Base-by-base conservation (phyloP, 2,113 vertebrate species). In the Heterotis niloticus region DNA sequence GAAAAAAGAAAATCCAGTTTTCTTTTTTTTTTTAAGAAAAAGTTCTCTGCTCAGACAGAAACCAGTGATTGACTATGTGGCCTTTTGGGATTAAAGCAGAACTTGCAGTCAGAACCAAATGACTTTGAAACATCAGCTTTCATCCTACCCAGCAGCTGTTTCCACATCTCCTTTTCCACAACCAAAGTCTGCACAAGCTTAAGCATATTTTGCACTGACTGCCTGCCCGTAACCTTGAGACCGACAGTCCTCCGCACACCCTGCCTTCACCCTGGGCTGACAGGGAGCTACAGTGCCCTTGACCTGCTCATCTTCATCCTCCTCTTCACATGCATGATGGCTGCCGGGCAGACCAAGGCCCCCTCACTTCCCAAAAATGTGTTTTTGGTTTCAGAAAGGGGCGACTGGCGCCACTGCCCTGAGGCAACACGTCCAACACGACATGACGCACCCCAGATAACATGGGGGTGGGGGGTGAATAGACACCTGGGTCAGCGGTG, bases 211-310 rank as follows among this genome's bases (percentile, higher is more conserved):
- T 34, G 44, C 14, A 66, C 3, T 11, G 69, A 62, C 20, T 62
- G 20, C 1, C 14, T 62, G 14, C 14, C 20, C 29, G 44, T 7
- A 54, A 72, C 90, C 88, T 90, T 90, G 90, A 88, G 85, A 85
- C 83, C 76, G 86, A 77, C 83, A 82, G 81, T 89, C 87, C 84
- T 83, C 83, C 75, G 77, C n/a, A 83, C 89, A 90, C 87, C 91
- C 88, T 82, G 92, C 92, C 90, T 92, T 93, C 92, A 92, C 90
- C 89, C 84, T 80, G 78, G 84, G 83, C 86, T 84, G 86, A 85
- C 83, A 34, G 88, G 87, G 86, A 88, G 88, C 88, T 88, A 85
- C 82, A 87, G 75, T 84, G 86, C 87, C 81, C 82, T 88, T 81
- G 85, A 85, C 85, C 78, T 87, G 79, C 75, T 78, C 81, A 67